These are phyloP conservation scores for Pseudorhiza aurosa DNA, from an alignment of 30 jellyfish, hydroid and myxozoan genomes.

Conservation along the genomic window DNA sequence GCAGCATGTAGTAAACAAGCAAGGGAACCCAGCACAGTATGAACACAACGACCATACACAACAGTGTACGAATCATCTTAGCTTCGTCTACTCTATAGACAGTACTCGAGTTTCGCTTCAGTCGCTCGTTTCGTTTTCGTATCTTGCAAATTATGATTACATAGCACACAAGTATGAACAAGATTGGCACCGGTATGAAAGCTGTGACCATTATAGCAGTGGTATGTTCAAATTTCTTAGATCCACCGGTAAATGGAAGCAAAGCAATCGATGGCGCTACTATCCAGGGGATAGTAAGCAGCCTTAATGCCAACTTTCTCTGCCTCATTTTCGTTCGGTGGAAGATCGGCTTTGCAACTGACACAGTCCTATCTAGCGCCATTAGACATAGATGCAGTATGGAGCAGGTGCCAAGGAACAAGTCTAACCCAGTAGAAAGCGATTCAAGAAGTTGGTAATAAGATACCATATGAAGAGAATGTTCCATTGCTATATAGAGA, in stretches of 20 bases:
- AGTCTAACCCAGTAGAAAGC: background rate
- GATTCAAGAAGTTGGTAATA: slow-evolving; percentile 3
- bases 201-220: background rate
- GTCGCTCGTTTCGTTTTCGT: background rate
- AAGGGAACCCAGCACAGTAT: background rate
- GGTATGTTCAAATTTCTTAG: background rate
- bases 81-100: background rate
- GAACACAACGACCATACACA: background rate
- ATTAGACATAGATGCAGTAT: background rate
- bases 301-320: background rate
- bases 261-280: background rate
- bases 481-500: background rate
- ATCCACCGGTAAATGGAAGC: background rate
- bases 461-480: no score
- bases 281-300: background rate
- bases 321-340: background rate
- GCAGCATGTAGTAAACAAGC: background rate
- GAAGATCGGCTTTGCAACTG: background rate
- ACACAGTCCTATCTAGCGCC: background rate
- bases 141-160: background rate
- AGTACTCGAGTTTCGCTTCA: background rate
- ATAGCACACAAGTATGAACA: background rate
- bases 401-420: background rate
- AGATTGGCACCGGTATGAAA: background rate
- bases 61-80: background rate